Evolutionary conservation across 2,113 vertebrate genomes (phyloP).

Genomic region (Camelus bactrianus): DNA sequence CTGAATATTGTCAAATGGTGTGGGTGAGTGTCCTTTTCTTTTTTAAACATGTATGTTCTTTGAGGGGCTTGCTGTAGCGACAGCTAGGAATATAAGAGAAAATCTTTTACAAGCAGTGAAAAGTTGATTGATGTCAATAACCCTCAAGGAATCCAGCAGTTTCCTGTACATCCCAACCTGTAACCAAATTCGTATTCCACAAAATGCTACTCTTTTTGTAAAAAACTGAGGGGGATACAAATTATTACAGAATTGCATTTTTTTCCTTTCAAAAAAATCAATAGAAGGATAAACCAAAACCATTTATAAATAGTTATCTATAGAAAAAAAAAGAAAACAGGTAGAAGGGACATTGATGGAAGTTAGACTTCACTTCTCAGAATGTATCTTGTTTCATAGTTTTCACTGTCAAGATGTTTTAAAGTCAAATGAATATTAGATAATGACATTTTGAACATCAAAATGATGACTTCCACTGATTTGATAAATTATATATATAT

Average conservation of each 20-base stretch:
- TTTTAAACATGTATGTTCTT: neutral
- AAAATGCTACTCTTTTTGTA: neutral
- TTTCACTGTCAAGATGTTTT: slow-evolving; percentile 28
- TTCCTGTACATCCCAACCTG: neutral
- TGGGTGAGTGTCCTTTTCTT: neutral
- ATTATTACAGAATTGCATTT: neutral
- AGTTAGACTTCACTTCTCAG: neutral
- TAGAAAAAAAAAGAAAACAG: slow-evolving; percentile 30
- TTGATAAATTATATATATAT: neutral
- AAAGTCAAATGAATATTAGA: neutral
- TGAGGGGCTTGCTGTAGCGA: neutral
- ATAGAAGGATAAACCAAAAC: neutral
- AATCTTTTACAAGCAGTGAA: neutral
- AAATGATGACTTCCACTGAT: neutral
- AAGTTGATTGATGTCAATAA: neutral
- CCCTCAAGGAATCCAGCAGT: neutral
- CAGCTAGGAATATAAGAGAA: neutral
- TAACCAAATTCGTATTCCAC: neutral
- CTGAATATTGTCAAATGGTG: neutral
- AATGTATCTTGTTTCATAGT: neutral
- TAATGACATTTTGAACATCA: neutral
- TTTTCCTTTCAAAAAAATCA: slow-evolving; percentile 8
- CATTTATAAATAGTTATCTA: slow-evolving; percentile 7
- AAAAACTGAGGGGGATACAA: neutral
- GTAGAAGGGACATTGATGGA: neutral